phyloP scores from a whole-genome alignment of 2,888 invertebrate species.

The Ypsolopha scabrella region DNA sequence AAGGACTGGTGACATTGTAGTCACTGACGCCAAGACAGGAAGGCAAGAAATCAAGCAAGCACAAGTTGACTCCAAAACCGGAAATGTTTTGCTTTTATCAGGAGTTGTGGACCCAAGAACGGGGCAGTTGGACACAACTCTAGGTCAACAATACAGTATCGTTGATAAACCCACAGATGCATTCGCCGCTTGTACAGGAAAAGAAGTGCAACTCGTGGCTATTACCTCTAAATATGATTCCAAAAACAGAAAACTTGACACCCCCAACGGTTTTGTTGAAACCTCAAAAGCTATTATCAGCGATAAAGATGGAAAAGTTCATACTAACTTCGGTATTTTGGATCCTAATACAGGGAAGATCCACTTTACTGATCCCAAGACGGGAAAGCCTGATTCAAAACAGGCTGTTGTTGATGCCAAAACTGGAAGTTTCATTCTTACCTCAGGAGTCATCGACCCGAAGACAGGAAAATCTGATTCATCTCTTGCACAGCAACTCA shows the following conservation, averaged over 20 bases:
- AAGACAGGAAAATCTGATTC: slow-evolving; percentile 75
- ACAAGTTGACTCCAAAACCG: slow-evolving; percentile 62
- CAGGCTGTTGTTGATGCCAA: slow-evolving; percentile 69
- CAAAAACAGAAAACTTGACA: slow-evolving; percentile 70
- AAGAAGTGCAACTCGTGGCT: slow-evolving; percentile 68
- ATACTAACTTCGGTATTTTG: slow-evolving; percentile 73
- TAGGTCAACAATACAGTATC: slow-evolving; percentile 72
- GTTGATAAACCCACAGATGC: slow-evolving; percentile 69
- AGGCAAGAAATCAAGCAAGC: slow-evolving; percentile 54
- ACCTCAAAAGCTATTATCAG: slow-evolving; percentile 69
- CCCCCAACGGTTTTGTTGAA: slow-evolving; percentile 67
- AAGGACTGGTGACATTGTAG: slow-evolving; percentile 64
- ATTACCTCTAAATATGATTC: slow-evolving; percentile 72
- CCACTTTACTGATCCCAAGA: slow-evolving; percentile 69
- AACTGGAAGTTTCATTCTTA: slow-evolving; percentile 69
- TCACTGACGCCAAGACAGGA: slow-evolving; percentile 53
- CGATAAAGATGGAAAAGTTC: slow-evolving; percentile 78
- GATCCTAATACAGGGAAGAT: slow-evolving; percentile 70
- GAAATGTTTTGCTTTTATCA: slow-evolving; percentile 60
- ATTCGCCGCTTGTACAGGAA: slow-evolving; percentile 47
- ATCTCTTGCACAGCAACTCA: slow-evolving; percentile 68
- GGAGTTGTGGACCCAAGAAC: slow-evolving; percentile 72
- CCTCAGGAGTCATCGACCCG: slow-evolving; percentile 72
- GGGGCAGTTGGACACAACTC: slow-evolving; percentile 64
- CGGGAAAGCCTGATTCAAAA: slow-evolving; percentile 73